Evolutionary conservation across 2,888 invertebrate genomes (phyloP), one percentile per base, ranked within the genome.

Genomic region (Halocaridina rubra): DNA sequence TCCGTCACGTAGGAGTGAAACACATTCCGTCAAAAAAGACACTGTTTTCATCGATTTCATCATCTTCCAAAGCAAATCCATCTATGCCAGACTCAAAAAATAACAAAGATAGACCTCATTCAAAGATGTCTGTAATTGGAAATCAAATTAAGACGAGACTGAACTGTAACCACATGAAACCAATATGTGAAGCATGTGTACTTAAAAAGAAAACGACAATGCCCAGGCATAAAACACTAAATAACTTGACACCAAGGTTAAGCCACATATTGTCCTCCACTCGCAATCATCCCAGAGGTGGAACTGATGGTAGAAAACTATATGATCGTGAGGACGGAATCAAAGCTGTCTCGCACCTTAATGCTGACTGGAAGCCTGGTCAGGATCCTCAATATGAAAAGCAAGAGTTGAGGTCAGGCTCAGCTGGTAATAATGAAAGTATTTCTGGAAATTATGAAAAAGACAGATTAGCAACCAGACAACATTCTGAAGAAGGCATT

Each of bases 101-200:
- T 27, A 39, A 19, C 61, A 39, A 72, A 27, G 3, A 7, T 4
- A 53, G 53, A 39, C 80, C 72, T 10, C 80, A 80, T 8, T 72
- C 72, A 24, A 80, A 80, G 59, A 80, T 61, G 16, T 72, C 72
- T 7, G 80, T 80, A 16, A 32, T 61, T 30, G 80, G 80, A 24
- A 61, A 53, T 24, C 72, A 61, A 24, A 32, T 72, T 61, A 80
- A 74, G 59, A 80, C 80, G 0, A 59, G 80, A 29, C 24, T 80
- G 27, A 57, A 80, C 27, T 80, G 80, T 24, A 80, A 80, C 39
- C 80, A 80, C 72, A 39, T 72, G 33, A 72, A 27, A 59, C 80
- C 80, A 29, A 80, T 72, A 32, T 80, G 80, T 33, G 53, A 72
- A 29, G 71, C 72, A 3, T n/a, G n/a, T 33, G 27, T 16, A 33